Percentiles rank a stretch among this genome's conserved stretches.
These are phyloP conservation scores for Hesperophylax magnus DNA, from an alignment of 1,140 invertebrate species.

Conservation along the genomic window DNA sequence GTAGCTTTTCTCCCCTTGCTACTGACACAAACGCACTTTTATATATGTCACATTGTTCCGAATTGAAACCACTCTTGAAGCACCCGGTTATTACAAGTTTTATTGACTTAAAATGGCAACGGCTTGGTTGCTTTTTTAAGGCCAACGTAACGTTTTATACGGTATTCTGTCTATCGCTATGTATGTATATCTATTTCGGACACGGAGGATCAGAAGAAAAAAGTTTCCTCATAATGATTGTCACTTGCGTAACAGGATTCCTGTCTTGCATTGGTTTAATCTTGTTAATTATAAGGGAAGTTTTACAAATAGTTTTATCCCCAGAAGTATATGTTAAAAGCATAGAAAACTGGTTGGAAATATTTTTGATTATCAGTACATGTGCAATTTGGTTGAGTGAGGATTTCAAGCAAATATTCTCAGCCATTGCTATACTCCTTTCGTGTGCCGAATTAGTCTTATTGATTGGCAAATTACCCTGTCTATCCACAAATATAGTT, in stretches of 20 bases:
- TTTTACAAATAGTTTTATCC: constrained; percentile 78
- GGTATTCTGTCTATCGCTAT: constrained; percentile 77
- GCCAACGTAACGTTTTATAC: constrained; percentile 81
- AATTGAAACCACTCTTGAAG: constrained; percentile 77
- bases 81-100: constrained; percentile 87
- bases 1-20: constrained; percentile 61
- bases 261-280: constrained; percentile 62
- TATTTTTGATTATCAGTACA: constrained; percentile 75
- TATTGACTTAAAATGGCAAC: constrained; percentile 86
- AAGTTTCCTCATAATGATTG: constrained; percentile 59
- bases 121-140: constrained; percentile 79
- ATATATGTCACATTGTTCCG: constrained; percentile 76
- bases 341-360: constrained; percentile 80
- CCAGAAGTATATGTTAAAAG: constrained; percentile 75
- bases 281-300: constrained; percentile 75
- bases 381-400: constrained; percentile 65
- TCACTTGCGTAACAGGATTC: constrained; percentile 66
- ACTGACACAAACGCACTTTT: constrained; percentile 75
- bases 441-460: constrained; percentile 82
- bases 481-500: constrained; percentile 81
- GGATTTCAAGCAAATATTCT: constrained; percentile 70
- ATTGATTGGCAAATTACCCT: constrained; percentile 81
- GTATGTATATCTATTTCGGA: constrained; percentile 75
- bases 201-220: constrained; percentile 68
- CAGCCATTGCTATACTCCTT: constrained; percentile 79